Conservation (phyloP, 1,140 invertebrate genomes). For the Saxidomus purpurata region DNA sequence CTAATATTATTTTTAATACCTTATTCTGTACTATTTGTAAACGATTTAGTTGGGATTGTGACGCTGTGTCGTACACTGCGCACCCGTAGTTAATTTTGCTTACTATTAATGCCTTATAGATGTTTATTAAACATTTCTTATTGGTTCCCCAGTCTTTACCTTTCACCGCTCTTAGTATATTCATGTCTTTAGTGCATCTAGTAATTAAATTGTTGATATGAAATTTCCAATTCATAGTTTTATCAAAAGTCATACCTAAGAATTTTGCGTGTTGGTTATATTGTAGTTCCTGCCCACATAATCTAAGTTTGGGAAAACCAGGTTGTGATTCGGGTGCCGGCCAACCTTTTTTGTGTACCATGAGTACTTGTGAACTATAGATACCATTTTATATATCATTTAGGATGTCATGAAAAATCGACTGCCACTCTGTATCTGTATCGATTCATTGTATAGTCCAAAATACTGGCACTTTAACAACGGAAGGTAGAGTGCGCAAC, state of each 20-base stretch:
- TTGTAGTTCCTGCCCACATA: background rate
- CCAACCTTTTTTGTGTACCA: background rate
- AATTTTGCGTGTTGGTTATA: background rate
- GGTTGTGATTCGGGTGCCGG: background rate
- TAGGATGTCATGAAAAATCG: no score
- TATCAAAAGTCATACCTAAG: background rate
- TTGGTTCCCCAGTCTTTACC: background rate
- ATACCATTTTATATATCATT: no score
- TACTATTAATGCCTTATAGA: background rate
- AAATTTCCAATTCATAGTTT: background rate
- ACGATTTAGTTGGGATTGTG: no score
- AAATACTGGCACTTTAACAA: no score
- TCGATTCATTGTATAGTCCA: no score
- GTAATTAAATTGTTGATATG: background rate
- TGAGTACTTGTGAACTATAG: background rate
- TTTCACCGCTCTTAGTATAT: background rate
- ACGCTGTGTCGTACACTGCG: no score
- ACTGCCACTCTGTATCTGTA: no score
- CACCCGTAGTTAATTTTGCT: background rate
- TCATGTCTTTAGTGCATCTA: background rate
- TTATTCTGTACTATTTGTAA: no score
- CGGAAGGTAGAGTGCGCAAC: no score
- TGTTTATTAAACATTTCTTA: background rate
- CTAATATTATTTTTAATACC: background rate
- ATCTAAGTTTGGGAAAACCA: background rate